Evolutionary conservation across 2,797 vertebrate species (phyloP), one percentile per base, ranked within the genome.

Genomic region (Centroberyx gerrardi): DNA sequence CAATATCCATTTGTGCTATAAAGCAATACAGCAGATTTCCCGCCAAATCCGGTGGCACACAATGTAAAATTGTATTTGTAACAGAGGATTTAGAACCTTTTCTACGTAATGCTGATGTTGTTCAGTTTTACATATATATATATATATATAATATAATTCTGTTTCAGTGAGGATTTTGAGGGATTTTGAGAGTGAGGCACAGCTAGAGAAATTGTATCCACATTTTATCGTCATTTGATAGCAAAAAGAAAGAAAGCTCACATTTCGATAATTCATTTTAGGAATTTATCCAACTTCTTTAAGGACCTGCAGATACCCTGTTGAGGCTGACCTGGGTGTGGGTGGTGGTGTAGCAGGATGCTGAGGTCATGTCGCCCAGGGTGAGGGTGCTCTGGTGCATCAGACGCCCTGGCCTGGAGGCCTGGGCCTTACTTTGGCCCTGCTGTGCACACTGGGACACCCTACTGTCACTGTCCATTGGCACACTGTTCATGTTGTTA

Each of bases 301-400:
- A 18, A 42, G 8, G 36, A 12, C 36, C 28, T n/a, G 15, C 12
- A 33, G 28, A 2, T 5, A 8, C 9, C 46, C 14, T 13, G 8
- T 28, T 3, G 28, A n/a, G 40, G 46, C 86, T 74, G 62, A 92
- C 89, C 76, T 92, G 78, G 8, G 58, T 18, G 51, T 91, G 85
- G 38, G 81, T 91, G 56, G 87, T 91, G 33, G 62, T 75, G 62
- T 88, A 92, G 71, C 73, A 42, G 6, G 68, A 12, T 12, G 72
- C 53, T 8, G 52, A 52, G 1, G 62, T 55, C 38, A 58, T 64
- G 54, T 85, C 78, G 14, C 80, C 81, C 3, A 91, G 46, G 54
- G 8, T 65, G 8, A 93, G n/a, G 6, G 77, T 90, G 53, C 80
- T 89, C 61, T 74, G 71, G 62, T 92, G 90, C 75, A 92, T 62